Conservation (phyloP, 2,888 invertebrate genomes). For the Habroteleia sp. region DNA sequence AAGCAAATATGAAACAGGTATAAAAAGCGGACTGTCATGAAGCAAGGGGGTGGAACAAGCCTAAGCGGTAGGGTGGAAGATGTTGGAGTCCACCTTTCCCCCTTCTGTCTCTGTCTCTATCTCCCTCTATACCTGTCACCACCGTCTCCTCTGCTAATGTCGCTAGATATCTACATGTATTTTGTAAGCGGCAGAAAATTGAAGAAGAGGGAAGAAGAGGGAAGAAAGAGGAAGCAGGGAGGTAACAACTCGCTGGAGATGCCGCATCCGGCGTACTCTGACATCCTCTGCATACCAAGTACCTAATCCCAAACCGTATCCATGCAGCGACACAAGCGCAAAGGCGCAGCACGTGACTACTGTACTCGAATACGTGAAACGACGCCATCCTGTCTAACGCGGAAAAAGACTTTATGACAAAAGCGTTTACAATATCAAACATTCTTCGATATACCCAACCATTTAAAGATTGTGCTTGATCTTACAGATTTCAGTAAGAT, state of each 20-base stretch:
- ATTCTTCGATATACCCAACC: constrained; percentile 67
- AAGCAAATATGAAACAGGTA: constrained; percentile 35
- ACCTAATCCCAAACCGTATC: constrained; percentile 74
- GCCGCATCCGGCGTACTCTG: constrained; percentile 77
- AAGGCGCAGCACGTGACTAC: constrained; percentile 68
- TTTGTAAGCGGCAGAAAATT: constrained; percentile 57
- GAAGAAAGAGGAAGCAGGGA: constrained; percentile 35
- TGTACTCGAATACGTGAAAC: constrained; percentile 70
- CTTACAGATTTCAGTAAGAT: constrained; percentile 3
- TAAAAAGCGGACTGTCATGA: constrained; percentile 29
- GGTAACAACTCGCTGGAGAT: constrained; percentile 77
- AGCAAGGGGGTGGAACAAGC: constrained; percentile 56
- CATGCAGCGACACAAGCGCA: constrained; percentile 68
- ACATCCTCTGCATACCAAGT: constrained; percentile 77
- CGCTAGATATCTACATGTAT: constrained; percentile 40
- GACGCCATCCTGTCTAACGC: constrained; percentile 61
- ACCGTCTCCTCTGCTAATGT: constrained; percentile 46
- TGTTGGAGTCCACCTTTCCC: constrained; percentile 53
- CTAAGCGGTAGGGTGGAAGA: constrained; percentile 51
- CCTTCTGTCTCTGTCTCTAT: constrained; percentile 10
- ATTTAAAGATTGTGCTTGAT: constrained; percentile 47
- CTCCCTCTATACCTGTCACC: constrained; percentile 58
- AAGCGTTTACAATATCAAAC: constrained; percentile 73
- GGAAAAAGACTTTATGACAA: constrained; percentile 69
- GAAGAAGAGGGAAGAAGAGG: constrained; percentile 37